Evolutionary conservation across 2,113 vertebrate species (phyloP).

Genomic region (Piprites chloris): DNA sequence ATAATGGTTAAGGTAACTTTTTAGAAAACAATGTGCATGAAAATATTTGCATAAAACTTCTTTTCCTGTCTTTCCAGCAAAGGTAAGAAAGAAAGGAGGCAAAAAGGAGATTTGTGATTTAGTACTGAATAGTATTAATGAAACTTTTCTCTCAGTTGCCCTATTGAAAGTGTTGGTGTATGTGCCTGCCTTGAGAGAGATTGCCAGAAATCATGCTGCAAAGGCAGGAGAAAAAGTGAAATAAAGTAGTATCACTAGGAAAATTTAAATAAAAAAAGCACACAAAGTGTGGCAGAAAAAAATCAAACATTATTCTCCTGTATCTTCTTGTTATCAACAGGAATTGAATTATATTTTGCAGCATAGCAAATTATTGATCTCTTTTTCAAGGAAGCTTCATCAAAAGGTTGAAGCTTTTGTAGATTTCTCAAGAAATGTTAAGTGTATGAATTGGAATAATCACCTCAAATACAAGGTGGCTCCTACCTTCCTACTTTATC

Average conservation of each 20-base stretch:
- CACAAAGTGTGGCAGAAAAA: background rate
- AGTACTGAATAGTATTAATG: background rate
- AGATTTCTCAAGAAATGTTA: slow-evolving; percentile 29
- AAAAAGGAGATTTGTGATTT: background rate
- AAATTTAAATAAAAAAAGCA: background rate
- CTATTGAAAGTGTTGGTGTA: background rate
- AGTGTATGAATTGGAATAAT: slow-evolving; percentile 30
- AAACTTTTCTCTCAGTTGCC: background rate
- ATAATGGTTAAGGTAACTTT: background rate
- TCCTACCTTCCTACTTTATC: background rate
- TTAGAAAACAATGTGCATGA: background rate
- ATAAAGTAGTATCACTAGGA: background rate
- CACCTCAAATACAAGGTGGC: slow-evolving; percentile 14
- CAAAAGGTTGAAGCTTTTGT: slow-evolving; percentile 17
- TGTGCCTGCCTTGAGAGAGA: background rate
- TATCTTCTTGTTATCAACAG: slow-evolving; percentile 10
- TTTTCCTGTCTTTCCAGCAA: background rate
- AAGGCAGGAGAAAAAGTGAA: background rate
- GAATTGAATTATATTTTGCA: slow-evolving; percentile 37
- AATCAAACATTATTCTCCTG: background rate
- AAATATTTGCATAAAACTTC: background rate
- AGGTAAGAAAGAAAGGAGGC: background rate
- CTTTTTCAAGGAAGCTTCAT: slow-evolving; percentile 28
- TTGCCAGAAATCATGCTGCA: background rate
- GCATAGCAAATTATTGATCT: slow-evolving; percentile 18